Evolutionary conservation across 1,140 invertebrate genomes (phyloP).

Genomic region (Euura saliciscinereae): DNA sequence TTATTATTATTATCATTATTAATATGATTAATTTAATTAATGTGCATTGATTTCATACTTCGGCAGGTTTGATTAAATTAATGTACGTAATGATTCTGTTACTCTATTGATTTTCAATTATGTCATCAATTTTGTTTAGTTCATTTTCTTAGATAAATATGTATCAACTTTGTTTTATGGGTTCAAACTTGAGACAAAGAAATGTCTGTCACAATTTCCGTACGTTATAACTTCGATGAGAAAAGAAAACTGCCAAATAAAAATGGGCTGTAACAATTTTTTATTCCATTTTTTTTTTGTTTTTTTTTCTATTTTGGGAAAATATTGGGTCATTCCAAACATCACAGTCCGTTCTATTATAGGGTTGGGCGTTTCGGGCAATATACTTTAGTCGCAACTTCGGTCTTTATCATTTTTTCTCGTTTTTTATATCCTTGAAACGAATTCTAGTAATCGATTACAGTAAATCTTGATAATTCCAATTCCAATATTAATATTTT

Average conservation of each 20-base stretch:
- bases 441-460: not conserved
- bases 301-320: slow-evolving; percentile 29
- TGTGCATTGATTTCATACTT: not conserved
- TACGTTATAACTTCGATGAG: too few species aligned
- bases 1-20: not conserved
- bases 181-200: too few species aligned
- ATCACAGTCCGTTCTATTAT: slow-evolving; percentile 50
- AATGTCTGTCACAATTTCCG: too few species aligned
- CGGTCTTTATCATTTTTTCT: not conserved
- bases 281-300: slow-evolving; percentile 17
- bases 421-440: slow-evolving; percentile 7
- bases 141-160: slow-evolving; percentile 12
- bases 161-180: not conserved
- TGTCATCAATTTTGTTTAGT: not conserved
- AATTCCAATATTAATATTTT: slow-evolving; percentile 8
- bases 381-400: not conserved
- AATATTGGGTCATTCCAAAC: slow-evolving; percentile 41
- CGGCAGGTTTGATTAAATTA: not conserved
- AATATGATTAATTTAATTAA: not conserved
- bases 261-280: slow-evolving; percentile 8
- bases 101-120: too few species aligned
- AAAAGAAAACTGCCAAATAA: slow-evolving; percentile 5
- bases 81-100: not conserved
- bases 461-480: slow-evolving; percentile 8
- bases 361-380: slow-evolving; percentile 22